Conservation (phyloP, 2,797 vertebrate species). For the Urophycis tenuis region DNA sequence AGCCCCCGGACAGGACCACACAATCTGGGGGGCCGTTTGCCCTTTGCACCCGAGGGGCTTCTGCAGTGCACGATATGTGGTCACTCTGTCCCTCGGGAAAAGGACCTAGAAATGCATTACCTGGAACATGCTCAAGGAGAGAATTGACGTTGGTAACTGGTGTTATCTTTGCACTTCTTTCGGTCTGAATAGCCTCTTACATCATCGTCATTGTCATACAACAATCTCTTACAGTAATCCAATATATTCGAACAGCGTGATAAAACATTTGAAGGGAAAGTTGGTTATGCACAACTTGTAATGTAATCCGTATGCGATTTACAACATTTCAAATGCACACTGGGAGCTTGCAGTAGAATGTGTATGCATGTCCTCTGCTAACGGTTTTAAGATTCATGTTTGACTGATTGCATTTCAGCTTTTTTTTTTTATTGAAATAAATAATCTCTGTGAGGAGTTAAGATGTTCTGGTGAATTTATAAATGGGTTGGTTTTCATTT, state of each 20-base stretch:
- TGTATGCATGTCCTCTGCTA: constrained; percentile 22
- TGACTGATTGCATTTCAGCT: constrained; percentile 4
- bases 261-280: constrained; percentile 11
- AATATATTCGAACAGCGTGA: constrained; percentile 41
- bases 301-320: background rate
- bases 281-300: constrained; percentile 22
- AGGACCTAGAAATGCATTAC: constrained; percentile 78
- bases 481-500: constrained; percentile 51
- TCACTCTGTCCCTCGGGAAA: constrained; percentile 67
- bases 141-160: constrained; percentile 56
- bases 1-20: constrained; percentile 59
- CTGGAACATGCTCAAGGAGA: constrained; percentile 76
- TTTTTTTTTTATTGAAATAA: background rate
- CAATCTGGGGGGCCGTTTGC: constrained; percentile 64
- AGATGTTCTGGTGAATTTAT: constrained; percentile 42
- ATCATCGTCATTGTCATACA: too few species aligned
- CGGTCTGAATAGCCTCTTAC: too few species aligned
- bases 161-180: constrained; percentile 25
- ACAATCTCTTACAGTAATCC: too few species aligned
- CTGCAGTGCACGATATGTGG: constrained; percentile 78
- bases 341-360: constrained; percentile 20
- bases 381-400: constrained; percentile 15
- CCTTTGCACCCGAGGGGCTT: constrained; percentile 66
- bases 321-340: constrained; percentile 19
- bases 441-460: background rate